Evolutionary conservation across 2,888 invertebrate genomes (phyloP).

Genomic region (Nymphalis c-album): DNA sequence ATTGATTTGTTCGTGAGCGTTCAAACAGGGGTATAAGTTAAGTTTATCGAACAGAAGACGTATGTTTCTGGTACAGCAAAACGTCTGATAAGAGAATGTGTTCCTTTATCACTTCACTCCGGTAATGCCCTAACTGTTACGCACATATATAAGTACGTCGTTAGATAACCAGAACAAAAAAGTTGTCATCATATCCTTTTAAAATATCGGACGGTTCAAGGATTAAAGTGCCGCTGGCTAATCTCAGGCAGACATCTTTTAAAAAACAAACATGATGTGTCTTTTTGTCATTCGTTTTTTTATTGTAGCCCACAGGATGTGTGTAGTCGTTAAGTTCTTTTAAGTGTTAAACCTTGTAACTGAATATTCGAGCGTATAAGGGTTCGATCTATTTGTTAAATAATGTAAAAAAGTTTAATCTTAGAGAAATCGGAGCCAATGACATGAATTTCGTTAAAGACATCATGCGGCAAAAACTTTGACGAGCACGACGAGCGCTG

Average conservation of each 20-base stretch:
- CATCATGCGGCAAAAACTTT: constrained; percentile 73
- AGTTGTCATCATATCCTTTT: constrained; percentile 81
- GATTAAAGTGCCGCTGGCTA: constrained; percentile 81
- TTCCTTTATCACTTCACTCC: constrained; percentile 8
- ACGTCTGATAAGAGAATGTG: constrained; percentile 35
- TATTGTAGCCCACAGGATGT: constrained; percentile 82
- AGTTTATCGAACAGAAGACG: constrained; percentile 11
- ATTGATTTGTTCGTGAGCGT: constrained; percentile 2
- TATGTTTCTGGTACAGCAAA: constrained; percentile 37
- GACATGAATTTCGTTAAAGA: constrained; percentile 80
- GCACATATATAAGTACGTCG: constrained; percentile 17
- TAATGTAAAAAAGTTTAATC: constrained; percentile 72
- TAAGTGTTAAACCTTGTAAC: constrained; percentile 82
- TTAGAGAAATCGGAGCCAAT: constrained; percentile 78
- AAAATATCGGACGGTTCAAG: constrained; percentile 78
- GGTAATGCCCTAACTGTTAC: constrained; percentile 25
- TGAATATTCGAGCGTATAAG: constrained; percentile 80
- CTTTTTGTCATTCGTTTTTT: constrained; percentile 76
- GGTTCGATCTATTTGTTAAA: constrained; percentile 81
- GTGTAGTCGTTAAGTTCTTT: constrained; percentile 82
- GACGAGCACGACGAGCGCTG: constrained; percentile 56
- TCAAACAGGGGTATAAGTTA: neutral
- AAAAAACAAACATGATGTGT: constrained; percentile 80
- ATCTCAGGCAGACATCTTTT: constrained; percentile 80
- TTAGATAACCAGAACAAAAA: constrained; percentile 44